Percentiles rank a stretch among this genome's conserved stretches.
These are phyloP conservation scores for Aproaerema taeniolella DNA, from an alignment of 2,888 invertebrate species.

Conservation along the genomic window DNA sequence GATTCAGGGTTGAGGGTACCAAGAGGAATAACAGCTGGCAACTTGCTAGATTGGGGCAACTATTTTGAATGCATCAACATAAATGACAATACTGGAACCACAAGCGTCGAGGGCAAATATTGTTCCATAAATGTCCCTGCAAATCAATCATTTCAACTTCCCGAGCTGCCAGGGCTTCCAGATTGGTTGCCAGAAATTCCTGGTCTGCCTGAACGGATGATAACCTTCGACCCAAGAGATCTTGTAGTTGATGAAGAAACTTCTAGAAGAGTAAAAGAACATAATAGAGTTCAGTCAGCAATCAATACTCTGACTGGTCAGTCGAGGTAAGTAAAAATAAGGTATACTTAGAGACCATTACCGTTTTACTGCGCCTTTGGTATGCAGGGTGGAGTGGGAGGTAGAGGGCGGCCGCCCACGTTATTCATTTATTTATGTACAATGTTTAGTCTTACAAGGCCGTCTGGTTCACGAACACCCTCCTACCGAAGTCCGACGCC, in stretches of 20 bases:
- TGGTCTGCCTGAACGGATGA: constrained; percentile 23
- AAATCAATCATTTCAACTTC: constrained; percentile 26
- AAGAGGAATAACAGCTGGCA: constrained; percentile 30
- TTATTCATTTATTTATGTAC: too few species aligned
- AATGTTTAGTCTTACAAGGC: too few species aligned
- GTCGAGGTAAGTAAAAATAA: background rate
- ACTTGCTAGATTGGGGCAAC: constrained; percentile 34
- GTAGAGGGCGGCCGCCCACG: too few species aligned
- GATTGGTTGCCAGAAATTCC: too few species aligned
- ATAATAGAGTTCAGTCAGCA: background rate
- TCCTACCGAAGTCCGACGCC: too few species aligned
- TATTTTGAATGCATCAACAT: constrained; percentile 40
- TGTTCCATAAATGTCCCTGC: constrained; percentile 45
- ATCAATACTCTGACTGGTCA: background rate
- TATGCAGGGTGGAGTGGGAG: too few species aligned
- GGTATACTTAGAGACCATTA: too few species aligned
- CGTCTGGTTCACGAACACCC: too few species aligned
- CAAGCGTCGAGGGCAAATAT: constrained; percentile 45
- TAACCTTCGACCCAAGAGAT: background rate
- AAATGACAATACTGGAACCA: constrained; percentile 24
- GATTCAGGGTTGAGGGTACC: constrained; percentile 38
- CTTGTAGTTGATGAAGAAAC: constrained; percentile 2
- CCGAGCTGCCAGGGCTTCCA: constrained; percentile 21
- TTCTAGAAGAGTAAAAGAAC: background rate
- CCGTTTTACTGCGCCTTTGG: too few species aligned